Percentiles rank a stretch among this genome's conserved stretches.
Conservation (phyloP, 2,888 invertebrate genomes). For the Diarsia rubi region DNA sequence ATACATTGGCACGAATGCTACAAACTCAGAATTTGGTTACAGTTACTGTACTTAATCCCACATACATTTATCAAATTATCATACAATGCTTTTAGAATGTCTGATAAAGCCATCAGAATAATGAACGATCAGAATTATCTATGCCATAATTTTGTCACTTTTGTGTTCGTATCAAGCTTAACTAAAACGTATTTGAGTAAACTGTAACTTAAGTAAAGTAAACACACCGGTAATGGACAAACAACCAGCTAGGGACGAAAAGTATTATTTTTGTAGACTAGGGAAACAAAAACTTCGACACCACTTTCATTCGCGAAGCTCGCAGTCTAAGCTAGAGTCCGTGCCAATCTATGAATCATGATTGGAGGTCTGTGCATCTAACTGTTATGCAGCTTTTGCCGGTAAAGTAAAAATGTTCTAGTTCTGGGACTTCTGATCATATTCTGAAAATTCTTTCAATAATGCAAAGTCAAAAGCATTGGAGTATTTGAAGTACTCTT, state of each 20-base stretch:
- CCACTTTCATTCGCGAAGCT: background rate
- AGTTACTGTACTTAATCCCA: slow-evolving; percentile 2
- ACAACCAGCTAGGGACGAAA: too few species aligned
- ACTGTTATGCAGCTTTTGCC: slow-evolving; percentile 4
- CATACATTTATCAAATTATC: slow-evolving; percentile 4
- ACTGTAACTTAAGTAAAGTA: too few species aligned
- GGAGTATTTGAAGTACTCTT: too few species aligned
- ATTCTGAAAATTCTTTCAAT: too few species aligned
- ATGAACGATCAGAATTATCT: background rate
- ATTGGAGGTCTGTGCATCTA: background rate
- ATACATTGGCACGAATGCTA: slow-evolving; percentile 5
- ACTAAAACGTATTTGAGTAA: background rate
- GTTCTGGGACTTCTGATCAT: too few species aligned
- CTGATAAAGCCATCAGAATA: slow-evolving; percentile 19
- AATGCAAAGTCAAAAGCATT: too few species aligned
- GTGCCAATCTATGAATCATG: slow-evolving; percentile 28
- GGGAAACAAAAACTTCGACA: too few species aligned
- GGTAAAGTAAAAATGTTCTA: background rate
- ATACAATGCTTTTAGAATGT: slow-evolving; percentile 45
- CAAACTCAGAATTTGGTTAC: slow-evolving; percentile 11
- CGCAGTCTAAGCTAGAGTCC: slow-evolving; percentile 1
- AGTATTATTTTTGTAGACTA: too few species aligned
- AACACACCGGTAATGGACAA: too few species aligned
- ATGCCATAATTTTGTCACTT: background rate
- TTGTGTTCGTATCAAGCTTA: background rate